Evolutionary conservation across 2,113 vertebrate species (phyloP).

Genomic region (Callipepla squamata): DNA sequence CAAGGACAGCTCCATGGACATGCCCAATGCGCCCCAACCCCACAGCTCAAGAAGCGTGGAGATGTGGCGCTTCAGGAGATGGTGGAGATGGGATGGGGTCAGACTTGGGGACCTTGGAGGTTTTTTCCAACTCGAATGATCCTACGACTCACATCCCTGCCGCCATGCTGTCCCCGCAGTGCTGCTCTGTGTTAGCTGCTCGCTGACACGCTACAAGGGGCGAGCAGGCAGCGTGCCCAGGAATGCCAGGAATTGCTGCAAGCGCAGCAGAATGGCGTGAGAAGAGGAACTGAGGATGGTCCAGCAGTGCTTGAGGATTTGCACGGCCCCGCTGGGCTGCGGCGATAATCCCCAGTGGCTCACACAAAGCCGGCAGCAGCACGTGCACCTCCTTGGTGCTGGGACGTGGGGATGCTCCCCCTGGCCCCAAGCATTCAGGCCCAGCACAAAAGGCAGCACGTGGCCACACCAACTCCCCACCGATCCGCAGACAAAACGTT

Average conservation of each 20-base stretch:
- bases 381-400: not conserved
- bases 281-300: accelerated
- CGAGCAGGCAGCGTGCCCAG: not conserved
- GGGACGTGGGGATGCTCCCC: not conserved
- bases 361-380: not conserved
- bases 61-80: too few species aligned
- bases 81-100: too few species aligned
- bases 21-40: accelerated
- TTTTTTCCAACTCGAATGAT: too few species aligned
- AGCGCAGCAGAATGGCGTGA: accelerated
- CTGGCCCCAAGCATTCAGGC: not conserved
- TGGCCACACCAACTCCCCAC: not conserved
- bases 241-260: not conserved
- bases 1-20: not conserved
- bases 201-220: not conserved
- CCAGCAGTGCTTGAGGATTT: not conserved
- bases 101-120: too few species aligned
- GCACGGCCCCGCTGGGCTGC: accelerated
- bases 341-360: not conserved
- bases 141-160: not conserved
- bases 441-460: slow-evolving; percentile 20
- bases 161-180: accelerated
- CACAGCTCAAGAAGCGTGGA: too few species aligned
- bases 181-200: not conserved
- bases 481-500: slow-evolving; percentile 24